Evolutionary conservation across 2,888 invertebrate genomes (phyloP), one percentile per base, ranked within the genome.

Genomic region (Chloroclystis v-ata): DNA sequence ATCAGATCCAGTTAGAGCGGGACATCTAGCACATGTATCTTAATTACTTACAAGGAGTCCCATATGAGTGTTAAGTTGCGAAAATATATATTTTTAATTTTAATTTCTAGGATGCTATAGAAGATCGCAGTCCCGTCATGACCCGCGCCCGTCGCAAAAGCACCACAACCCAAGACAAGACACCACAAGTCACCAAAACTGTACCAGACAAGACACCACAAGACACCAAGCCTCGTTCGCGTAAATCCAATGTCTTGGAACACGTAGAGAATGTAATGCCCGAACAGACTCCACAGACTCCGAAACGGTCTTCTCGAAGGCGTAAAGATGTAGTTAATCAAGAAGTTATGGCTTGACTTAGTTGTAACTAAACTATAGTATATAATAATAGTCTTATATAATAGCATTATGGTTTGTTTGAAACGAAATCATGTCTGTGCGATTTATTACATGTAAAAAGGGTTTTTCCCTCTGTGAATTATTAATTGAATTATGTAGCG

Each of bases 121-220:
- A 69, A 5, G 64, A 69, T 0, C 45, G 53, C 6, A 69, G 68
- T 28, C 72, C 75, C 0, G 62, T 74, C 0, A 55, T 69, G 54
- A 82, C 82, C 0, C 62, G 82, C 16, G 76, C 75, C 28, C 65
- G 70, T 1, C 63, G 81, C 2, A 75, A 74, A 60, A 78, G 71
- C 43, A 30, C 64, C 10, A 57, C 63, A 6, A 65, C 62, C 2
- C 61, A 68, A 7, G 41, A 40, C 1, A 13, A 24, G 12, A n/a
- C n/a, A 49, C 44, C 58, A 1, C 54, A 56, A n/a, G 60, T n/a
- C 32, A 9, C 32, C 32, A 0, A 13, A 29, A 12, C 11, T 6
- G 12, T 6, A 2, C 6, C n/a, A n/a, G 11, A 10, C 4, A 29
- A 29, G 11, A 29, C 10, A 4, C 10, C 29, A 10, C 29, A n/a